Evolutionary conservation across 2,113 vertebrate genomes (phyloP).

Genomic region (Microtus pennsylvanicus): DNA sequence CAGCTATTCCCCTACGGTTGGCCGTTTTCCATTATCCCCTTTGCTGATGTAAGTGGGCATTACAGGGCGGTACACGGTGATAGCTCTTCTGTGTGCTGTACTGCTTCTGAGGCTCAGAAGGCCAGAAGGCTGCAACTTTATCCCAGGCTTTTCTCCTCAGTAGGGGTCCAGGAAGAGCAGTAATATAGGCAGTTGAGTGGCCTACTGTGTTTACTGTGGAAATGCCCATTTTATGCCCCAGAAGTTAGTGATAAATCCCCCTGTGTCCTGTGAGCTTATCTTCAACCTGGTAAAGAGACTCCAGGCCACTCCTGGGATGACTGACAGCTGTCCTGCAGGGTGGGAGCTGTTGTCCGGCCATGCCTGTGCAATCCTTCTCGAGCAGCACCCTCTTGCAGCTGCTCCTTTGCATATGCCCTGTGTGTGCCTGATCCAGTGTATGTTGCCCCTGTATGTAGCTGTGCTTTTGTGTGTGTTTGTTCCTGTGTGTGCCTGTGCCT

Average conservation of each 20-base stretch:
- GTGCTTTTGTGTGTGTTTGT: not conserved
- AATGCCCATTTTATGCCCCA: not conserved
- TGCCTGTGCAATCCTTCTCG: not conserved
- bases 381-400: not conserved
- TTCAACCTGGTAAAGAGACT: not conserved
- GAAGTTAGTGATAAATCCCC: not conserved
- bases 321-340: too few relatives aligned
- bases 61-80: not conserved
- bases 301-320: not conserved
- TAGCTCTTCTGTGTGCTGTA: not conserved
- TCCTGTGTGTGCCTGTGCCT: not conserved
- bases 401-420: not conserved
- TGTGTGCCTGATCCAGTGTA: not conserved
- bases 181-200: not conserved
- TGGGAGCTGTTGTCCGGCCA: not conserved
- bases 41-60: not conserved
- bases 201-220: not conserved
- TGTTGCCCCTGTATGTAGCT: not conserved
- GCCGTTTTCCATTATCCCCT: not conserved
- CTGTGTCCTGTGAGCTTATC: not conserved
- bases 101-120: not conserved
- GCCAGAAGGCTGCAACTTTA: not conserved
- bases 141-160: not conserved
- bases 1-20: not conserved
- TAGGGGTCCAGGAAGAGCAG: not conserved